Evolutionary conservation across 2,797 vertebrate species (phyloP).

Genomic region (Gymnoscopelus microlampas): DNA sequence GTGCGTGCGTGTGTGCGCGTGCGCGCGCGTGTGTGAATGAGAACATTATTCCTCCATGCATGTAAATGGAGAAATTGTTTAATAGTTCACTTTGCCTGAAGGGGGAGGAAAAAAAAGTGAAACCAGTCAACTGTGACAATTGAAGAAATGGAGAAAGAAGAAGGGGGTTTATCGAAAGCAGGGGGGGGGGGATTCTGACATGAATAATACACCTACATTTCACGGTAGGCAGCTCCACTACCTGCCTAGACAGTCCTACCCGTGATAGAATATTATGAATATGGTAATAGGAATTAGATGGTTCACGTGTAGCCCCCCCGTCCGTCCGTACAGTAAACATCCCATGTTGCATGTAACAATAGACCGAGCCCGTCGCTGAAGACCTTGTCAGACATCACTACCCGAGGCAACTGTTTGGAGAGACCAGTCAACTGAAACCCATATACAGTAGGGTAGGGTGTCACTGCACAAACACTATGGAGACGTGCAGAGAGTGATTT

Average conservation of each 20-base stretch:
- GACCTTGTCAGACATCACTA: conserved; percentile 16
- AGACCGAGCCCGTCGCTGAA: conserved; percentile 34
- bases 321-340: conserved; percentile 41
- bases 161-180: conserved; percentile 3
- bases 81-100: conserved; percentile 58
- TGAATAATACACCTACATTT: conserved; percentile 54
- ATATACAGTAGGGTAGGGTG: conserved; percentile 42
- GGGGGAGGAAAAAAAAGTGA: conserved; percentile 33
- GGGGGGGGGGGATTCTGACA: conserved; percentile 38
- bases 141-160: conserved; percentile 61
- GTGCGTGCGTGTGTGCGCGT: neutral
- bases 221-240: conserved; percentile 21
- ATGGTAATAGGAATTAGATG: conserved; percentile 60
- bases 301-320: conserved; percentile 13
- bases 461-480: conserved; percentile 26
- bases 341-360: conserved; percentile 40
- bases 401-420: conserved; percentile 20
- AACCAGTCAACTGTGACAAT: conserved; percentile 71
- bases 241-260: conserved; percentile 31
- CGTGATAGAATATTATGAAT: conserved; percentile 59
- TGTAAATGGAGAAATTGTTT: conserved; percentile 70
- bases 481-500: conserved; percentile 31
- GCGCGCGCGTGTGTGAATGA: conserved; percentile 28
- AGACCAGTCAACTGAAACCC: conserved; percentile 30
- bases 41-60: conserved; percentile 42